Conservation (phyloP, 2,113 vertebrate genomes). For the Natator depressus region DNA sequence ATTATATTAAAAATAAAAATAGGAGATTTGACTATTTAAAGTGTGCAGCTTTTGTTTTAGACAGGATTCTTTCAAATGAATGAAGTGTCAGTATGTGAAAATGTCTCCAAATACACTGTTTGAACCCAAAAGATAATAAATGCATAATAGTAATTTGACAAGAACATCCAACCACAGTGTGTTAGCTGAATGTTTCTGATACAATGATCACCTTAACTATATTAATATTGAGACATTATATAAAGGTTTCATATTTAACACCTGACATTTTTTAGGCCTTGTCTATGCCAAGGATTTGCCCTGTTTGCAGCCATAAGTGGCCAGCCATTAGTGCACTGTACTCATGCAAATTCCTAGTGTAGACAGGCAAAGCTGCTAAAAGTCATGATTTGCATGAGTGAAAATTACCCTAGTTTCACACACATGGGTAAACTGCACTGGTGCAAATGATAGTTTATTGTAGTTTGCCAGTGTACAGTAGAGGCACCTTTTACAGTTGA, state of each 20-base stretch:
- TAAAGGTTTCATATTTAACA: neutral
- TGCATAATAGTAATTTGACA: neutral
- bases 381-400: neutral
- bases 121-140: neutral
- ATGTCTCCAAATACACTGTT: neutral
- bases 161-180: neutral
- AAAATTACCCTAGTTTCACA: constrained; percentile 4
- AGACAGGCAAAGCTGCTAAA: neutral
- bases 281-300: neutral
- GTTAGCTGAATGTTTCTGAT: neutral
- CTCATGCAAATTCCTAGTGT: neutral
- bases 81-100: neutral
- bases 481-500: neutral
- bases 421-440: neutral
- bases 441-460: neutral
- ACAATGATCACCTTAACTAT: neutral
- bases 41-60: neutral
- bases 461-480: neutral
- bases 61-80: neutral
- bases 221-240: neutral
- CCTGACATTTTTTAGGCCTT: neutral
- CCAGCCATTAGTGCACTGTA: neutral
- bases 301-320: neutral
- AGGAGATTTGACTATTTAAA: neutral
- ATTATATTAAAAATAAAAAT: neutral